These are phyloP conservation scores for Endotricha flammealis DNA, from an alignment of 2,888 invertebrate genomes.

Conservation along the genomic window DNA sequence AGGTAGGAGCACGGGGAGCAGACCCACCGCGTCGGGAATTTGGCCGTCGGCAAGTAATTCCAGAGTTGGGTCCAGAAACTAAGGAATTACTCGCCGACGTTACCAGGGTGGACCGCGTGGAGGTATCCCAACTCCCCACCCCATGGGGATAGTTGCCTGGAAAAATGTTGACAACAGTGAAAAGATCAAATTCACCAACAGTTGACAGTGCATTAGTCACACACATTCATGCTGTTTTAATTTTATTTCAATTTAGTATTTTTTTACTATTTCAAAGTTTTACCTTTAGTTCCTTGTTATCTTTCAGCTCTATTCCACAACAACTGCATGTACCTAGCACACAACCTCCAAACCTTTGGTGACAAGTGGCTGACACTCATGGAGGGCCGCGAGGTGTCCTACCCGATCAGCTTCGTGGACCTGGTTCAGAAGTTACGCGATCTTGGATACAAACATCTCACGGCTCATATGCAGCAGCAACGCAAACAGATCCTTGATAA, in stretches of 20 bases:
- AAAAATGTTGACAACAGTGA: no score
- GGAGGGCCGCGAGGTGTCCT: conserved; percentile 70
- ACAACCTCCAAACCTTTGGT: conserved; percentile 83
- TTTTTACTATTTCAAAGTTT: no score
- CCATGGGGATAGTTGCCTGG: no score
- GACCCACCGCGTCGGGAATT: no score
- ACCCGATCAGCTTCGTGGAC: conserved; percentile 82
- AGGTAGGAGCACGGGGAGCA: no score
- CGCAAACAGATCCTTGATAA: conserved; percentile 86
- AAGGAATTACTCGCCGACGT: no score
- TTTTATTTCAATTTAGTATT: neutral
- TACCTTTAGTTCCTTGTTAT: neutral
- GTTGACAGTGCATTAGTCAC: no score
- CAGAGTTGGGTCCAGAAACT: no score
- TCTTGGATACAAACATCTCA: conserved; percentile 83
- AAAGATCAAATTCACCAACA: no score
- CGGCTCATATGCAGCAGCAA: conserved; percentile 86
- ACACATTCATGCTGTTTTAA: neutral
- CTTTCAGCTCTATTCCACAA: conserved; percentile 88
- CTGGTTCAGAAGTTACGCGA: conserved; percentile 82
- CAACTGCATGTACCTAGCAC: conserved; percentile 93
- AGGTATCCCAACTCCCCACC: no score
- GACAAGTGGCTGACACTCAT: conserved; percentile 82
- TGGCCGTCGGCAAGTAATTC: no score
- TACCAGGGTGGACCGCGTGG: no score